Conservation (phyloP, 2,888 invertebrate species). For the Schizaphis graminum region DNA sequence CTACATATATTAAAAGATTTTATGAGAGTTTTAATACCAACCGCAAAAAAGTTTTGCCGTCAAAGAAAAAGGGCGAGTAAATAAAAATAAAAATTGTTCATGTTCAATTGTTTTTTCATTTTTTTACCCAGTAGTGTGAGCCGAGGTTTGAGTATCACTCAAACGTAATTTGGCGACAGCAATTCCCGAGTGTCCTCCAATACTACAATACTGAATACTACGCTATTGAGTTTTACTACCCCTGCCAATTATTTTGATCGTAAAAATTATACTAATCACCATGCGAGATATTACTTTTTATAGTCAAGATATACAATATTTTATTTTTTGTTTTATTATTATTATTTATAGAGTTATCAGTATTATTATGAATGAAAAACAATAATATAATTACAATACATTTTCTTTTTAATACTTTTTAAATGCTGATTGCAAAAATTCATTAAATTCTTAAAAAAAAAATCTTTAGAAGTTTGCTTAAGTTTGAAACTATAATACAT, state of each 20-base stretch:
- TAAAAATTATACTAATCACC: not conserved
- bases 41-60: not conserved
- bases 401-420: not conserved
- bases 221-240: no score
- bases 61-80: not conserved
- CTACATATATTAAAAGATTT: not conserved
- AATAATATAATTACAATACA: not conserved
- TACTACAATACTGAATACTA: not conserved
- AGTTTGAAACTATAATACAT: not conserved
- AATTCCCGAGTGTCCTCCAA: not conserved
- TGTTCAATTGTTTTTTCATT: not conserved
- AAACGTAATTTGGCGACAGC: not conserved
- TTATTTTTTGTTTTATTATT: not conserved
- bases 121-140: not conserved
- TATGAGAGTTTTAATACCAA: not conserved
- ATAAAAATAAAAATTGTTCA: not conserved
- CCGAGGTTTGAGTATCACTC: conserved; percentile 16
- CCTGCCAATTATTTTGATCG: not conserved
- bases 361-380: not conserved
- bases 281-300: not conserved
- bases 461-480: not conserved
- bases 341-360: not conserved
- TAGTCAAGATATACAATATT: not conserved
- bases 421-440: not conserved
- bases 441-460: not conserved